These are phyloP conservation scores for Ganaspis brasiliensis DNA, from an alignment of 2,888 invertebrate species.

Conservation along the genomic window DNA sequence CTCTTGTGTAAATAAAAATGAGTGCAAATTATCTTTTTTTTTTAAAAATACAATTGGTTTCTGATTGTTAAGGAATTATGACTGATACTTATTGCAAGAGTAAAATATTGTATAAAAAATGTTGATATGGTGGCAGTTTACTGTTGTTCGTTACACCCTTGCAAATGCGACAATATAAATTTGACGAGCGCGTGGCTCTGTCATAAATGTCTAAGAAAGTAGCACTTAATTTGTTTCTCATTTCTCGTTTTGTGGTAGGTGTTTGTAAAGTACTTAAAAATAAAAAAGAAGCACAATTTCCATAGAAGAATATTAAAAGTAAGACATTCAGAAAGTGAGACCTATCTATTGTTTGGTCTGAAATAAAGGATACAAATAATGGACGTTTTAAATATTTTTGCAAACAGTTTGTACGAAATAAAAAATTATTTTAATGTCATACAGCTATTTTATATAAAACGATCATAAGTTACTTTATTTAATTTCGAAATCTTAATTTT, in stretches of 20 bases:
- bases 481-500: neutral
- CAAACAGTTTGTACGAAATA: too few relatives aligned
- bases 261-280: slow-evolving; percentile 11
- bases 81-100: slow-evolving; percentile 11
- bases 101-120: slow-evolving; percentile 36
- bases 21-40: neutral
- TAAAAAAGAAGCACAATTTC: neutral
- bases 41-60: slow-evolving; percentile 10
- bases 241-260: slow-evolving; percentile 40
- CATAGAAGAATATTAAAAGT: too few relatives aligned
- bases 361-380: too few relatives aligned
- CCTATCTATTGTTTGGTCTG: too few relatives aligned
- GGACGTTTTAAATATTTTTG: too few relatives aligned
- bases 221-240: slow-evolving; percentile 41
- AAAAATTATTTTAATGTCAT: too few relatives aligned
- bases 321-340: too few relatives aligned
- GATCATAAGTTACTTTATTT: too few relatives aligned
- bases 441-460: too few relatives aligned
- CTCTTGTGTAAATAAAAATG: too few relatives aligned
- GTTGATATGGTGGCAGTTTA: slow-evolving; percentile 41
- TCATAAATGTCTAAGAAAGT: slow-evolving; percentile 44
- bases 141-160: slow-evolving; percentile 34
- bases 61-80: slow-evolving; percentile 25
- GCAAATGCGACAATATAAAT: slow-evolving; percentile 40
- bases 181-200: slow-evolving; percentile 44